Base-by-base conservation (phyloP, 2,113 vertebrate species). In the Hepsetus odoe region DNA sequence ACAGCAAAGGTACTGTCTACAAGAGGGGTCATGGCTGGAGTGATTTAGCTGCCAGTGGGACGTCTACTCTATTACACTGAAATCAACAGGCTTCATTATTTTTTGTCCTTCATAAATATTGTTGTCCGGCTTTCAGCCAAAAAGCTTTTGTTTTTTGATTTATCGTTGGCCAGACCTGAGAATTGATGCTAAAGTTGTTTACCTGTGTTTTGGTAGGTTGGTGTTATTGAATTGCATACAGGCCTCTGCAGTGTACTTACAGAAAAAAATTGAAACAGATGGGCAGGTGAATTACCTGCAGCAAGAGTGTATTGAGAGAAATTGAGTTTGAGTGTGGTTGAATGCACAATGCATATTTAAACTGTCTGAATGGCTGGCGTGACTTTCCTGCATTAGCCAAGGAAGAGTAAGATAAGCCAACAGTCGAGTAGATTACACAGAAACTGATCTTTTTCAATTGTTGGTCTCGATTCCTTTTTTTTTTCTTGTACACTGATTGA, bases 291-390 rank as follows among this genome's bases (percentile, higher is more conserved):
- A n/a, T n/a, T 51, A 51, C 49, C 49, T 51, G 49, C 49, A 51
- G 49, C 4, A 49, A 1, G 46, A 49, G 46, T 18, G 9, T 5
- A 49, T 49, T 4, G 46, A 49, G 46, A 20, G 46, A 49, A 49
- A 51, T 51, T 20, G 20, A 20, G 49, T 51, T n/a, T 6, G 42
- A 3, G 49, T 51, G 49, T n/a, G 5, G 12, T 5, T 51, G 33
- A 35, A 53, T 72, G 49, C 49, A 51, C 20, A n/a, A 20, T 51
- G 46, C 22, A 42, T 40, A 58, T 72, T 38, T 58, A 72, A 40
- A 22, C 22, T 72, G 33, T 28, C 22, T 5, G 33, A 40, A 72
- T 18, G 53, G 51, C 1, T 28, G 20, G 30, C 13, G 6, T 51
- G 5, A 51, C 20, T 51, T n/a, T 1, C 18, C 16, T 51, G 18